These are phyloP conservation scores for Falco concolor DNA, from an alignment of 2,797 vertebrate genomes.

Conservation along the genomic window DNA sequence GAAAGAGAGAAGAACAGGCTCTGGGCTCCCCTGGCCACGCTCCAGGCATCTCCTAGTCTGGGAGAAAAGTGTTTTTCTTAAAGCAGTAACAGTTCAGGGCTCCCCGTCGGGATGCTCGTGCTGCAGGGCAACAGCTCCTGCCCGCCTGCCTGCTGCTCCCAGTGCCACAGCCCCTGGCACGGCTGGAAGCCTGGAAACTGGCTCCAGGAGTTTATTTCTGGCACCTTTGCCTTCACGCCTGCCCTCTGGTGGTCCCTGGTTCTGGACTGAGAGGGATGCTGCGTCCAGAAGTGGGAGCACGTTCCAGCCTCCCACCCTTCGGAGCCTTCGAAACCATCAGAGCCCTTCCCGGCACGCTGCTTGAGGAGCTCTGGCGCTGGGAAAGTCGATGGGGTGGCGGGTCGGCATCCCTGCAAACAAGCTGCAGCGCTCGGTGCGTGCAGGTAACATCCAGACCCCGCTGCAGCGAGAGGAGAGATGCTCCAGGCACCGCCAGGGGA, in stretches of 20 bases:
- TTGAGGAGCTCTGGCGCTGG: background rate
- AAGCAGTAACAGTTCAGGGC: background rate
- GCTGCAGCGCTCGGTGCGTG: rapidly evolving
- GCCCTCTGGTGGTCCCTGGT: background rate
- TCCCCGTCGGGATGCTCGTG: background rate
- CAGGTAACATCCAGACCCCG: background rate
- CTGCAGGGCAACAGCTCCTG: background rate
- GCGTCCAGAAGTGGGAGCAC: rapidly evolving
- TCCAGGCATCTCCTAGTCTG: background rate
- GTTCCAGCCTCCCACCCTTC: background rate
- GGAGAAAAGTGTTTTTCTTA: background rate
- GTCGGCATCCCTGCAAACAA: background rate
- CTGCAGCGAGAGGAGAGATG: background rate
- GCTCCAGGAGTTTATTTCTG: background rate
- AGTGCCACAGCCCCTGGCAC: background rate
- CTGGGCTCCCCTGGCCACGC: background rate
- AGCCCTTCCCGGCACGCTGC: background rate
- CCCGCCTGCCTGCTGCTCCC: background rate
- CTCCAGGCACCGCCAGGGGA: background rate
- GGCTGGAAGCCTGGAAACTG: background rate
- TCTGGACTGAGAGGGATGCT: background rate
- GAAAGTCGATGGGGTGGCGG: rapidly evolving
- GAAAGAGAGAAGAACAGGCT: background rate
- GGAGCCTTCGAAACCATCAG: rapidly evolving
- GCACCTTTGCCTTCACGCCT: background rate